A percentile compares a stretch with the other conserved stretches of the same genome.
Evolutionary conservation across 2,113 vertebrate species (phyloP).

Genomic region (Cairina moschata): DNA sequence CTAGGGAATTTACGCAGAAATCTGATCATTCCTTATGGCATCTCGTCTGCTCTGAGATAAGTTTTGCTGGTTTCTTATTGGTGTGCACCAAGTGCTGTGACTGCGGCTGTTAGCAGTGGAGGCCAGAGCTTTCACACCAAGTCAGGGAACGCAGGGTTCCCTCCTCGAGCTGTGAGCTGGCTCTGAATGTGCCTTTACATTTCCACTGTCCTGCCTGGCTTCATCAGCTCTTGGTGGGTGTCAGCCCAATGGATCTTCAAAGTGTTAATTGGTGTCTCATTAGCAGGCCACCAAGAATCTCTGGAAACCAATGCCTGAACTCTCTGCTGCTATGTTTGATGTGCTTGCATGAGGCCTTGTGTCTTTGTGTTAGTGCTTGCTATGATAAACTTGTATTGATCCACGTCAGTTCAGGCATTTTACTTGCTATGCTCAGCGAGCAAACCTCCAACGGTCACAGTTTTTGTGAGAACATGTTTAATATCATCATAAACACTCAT

Average conservation of each 20-base stretch:
- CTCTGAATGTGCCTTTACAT: background rate
- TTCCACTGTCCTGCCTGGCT: background rate
- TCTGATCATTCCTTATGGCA: background rate
- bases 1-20: background rate
- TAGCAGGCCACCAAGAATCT: background rate
- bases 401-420: background rate
- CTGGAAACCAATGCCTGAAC: background rate
- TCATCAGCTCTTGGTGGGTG: background rate
- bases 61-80: background rate
- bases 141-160: background rate
- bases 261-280: background rate
- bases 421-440: background rate
- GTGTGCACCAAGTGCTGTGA: background rate
- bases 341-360: background rate
- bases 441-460: background rate
- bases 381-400: background rate
- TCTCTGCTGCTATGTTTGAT: background rate
- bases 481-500: background rate
- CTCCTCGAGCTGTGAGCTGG: background rate
- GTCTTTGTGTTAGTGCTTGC: background rate
- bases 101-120: background rate
- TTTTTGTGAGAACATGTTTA: background rate
- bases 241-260: background rate
- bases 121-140: background rate
- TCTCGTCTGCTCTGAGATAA: background rate